Conservation (phyloP, 1,140 invertebrate species). For the Eueides isabella region DNA sequence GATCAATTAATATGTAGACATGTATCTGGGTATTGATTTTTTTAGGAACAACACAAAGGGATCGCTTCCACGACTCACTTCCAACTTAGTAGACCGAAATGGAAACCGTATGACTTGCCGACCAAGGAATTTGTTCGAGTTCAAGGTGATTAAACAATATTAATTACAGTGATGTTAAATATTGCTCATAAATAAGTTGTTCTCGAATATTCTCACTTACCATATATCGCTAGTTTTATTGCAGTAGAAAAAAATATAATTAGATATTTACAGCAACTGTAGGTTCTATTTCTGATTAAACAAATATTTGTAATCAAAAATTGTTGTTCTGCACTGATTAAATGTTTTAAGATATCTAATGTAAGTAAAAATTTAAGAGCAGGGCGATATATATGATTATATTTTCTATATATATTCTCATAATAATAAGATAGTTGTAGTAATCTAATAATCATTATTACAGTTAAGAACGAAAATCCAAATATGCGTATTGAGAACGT, state of each 20-base stretch:
- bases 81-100: slow-evolving; percentile 58
- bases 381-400: too few relatives aligned
- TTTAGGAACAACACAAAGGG: slow-evolving; percentile 62
- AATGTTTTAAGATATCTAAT: too few relatives aligned
- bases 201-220: background rate
- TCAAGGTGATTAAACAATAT: slow-evolving; percentile 46
- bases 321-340: too few relatives aligned
- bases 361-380: too few relatives aligned
- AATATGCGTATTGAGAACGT: slow-evolving; percentile 69
- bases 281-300: too few relatives aligned
- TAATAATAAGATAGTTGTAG: background rate
- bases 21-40: too few relatives aligned
- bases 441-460: slow-evolving; percentile 31
- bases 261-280: too few relatives aligned
- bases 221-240: background rate
- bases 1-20: background rate
- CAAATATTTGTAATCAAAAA: too few relatives aligned
- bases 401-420: too few relatives aligned
- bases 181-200: too few relatives aligned
- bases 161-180: background rate
- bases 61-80: slow-evolving; percentile 70
- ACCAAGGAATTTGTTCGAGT: slow-evolving; percentile 62
- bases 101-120: slow-evolving; percentile 60
- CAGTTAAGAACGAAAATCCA: slow-evolving; percentile 72
- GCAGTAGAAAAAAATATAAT: too few relatives aligned